phyloP scores from a whole-genome alignment of 1,140 invertebrate genomes.

The Mercenaria mercenaria region DNA sequence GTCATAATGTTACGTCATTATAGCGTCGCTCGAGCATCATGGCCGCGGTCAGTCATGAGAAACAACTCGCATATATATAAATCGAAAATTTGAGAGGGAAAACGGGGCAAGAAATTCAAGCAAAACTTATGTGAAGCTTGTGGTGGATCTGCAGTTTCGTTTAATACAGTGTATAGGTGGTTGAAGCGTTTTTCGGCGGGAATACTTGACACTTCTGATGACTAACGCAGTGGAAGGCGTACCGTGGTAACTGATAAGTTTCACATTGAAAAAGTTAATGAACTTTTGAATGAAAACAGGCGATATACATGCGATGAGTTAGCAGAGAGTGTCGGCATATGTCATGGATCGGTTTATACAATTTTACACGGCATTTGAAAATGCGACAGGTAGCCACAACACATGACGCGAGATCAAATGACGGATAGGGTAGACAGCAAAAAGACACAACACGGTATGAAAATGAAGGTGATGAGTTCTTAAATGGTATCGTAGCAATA shows the following conservation, averaged over 20 bases:
- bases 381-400: neutral
- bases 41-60: conserved; percentile 11
- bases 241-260: neutral
- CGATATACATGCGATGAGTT: neutral
- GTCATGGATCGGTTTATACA: neutral
- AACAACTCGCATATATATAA: no score
- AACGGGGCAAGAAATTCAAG: neutral
- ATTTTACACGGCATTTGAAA: neutral
- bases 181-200: neutral
- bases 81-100: neutral
- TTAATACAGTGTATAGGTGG: neutral
- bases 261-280: neutral
- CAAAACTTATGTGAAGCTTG: neutral
- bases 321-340: neutral
- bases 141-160: neutral
- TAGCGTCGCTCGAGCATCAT: neutral
- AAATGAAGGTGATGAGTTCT: no score
- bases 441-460: neutral
- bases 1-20: neutral
- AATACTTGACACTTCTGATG: neutral
- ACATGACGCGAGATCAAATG: no score
- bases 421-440: neutral
- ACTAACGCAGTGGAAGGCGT: neutral
- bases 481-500: neutral
- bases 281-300: neutral